These are phyloP conservation scores for Schizothorax lantsangensis DNA, from an alignment of 2,797 vertebrate genomes.

Conservation along the genomic window DNA sequence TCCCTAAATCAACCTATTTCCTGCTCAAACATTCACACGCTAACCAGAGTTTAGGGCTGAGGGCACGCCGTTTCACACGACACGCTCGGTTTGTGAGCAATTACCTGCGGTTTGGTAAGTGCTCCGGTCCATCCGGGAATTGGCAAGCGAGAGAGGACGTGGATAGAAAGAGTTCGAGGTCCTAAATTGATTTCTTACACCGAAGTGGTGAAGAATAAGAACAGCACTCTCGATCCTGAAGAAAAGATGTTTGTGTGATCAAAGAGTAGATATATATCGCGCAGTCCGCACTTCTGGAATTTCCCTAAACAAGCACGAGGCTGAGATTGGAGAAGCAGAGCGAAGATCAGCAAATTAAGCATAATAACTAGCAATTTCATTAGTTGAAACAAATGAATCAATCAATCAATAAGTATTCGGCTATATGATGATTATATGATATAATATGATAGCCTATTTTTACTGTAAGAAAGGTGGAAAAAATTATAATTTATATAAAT, in stretches of 20 bases:
- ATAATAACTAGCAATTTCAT: neutral
- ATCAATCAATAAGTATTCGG: neutral
- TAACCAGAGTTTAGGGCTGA: constrained; percentile 15
- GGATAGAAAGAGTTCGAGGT: neutral
- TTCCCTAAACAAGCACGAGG: neutral
- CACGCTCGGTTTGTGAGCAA: constrained; percentile 1
- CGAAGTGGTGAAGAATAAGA: neutral
- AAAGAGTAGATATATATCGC: neutral
- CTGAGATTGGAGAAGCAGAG: neutral
- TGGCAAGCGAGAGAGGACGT: neutral
- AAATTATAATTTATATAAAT: too few species aligned
- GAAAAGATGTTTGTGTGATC: neutral
- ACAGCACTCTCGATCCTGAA: neutral
- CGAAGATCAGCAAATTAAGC: neutral
- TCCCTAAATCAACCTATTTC: constrained; percentile 56
- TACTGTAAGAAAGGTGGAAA: too few species aligned
- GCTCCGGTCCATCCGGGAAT: neutral
- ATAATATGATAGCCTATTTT: too few species aligned
- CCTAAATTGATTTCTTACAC: neutral
- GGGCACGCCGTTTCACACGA: neutral
- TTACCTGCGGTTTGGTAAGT: neutral
- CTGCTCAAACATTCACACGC: constrained; percentile 58
- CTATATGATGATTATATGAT: too few species aligned
- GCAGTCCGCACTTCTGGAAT: neutral
- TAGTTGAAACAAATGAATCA: neutral